Evolutionary conservation across 2,113 vertebrate species (phyloP).

Genomic region (Microcebus ravelobensis): DNA sequence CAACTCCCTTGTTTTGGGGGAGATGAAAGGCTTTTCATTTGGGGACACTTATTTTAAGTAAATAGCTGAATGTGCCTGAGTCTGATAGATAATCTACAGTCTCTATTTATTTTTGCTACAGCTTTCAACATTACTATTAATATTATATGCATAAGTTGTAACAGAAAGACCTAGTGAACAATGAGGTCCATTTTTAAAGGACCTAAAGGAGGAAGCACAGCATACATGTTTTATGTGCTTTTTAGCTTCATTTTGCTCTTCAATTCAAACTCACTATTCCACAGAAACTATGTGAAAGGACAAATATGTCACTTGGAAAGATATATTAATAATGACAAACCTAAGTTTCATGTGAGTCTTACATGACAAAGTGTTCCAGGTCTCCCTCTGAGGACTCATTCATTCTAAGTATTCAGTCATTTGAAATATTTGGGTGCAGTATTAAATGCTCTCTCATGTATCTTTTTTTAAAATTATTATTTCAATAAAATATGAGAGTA

Average conservation of each 20-base stretch:
- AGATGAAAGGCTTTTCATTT: background rate
- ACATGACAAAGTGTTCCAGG: background rate
- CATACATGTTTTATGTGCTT: background rate
- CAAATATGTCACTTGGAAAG: background rate
- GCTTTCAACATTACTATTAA: background rate
- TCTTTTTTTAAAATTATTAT: too few species aligned
- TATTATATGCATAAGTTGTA: background rate
- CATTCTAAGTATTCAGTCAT: background rate
- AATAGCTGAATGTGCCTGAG: background rate
- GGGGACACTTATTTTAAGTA: background rate
- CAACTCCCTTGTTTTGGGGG: background rate
- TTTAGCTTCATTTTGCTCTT: background rate
- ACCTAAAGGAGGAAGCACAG: background rate
- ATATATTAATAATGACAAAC: background rate
- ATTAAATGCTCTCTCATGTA: background rate
- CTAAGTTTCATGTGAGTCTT: background rate
- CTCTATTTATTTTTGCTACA: background rate
- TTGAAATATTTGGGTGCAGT: background rate
- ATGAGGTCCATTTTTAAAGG: background rate
- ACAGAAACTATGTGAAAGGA: background rate
- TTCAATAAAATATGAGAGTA: too few species aligned
- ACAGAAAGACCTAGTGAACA: background rate
- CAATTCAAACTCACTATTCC: background rate
- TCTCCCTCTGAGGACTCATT: background rate
- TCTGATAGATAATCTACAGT: background rate